Evolutionary conservation across 2,888 invertebrate species (phyloP).

Genomic region (Venustoraphidia nigricollis): DNA sequence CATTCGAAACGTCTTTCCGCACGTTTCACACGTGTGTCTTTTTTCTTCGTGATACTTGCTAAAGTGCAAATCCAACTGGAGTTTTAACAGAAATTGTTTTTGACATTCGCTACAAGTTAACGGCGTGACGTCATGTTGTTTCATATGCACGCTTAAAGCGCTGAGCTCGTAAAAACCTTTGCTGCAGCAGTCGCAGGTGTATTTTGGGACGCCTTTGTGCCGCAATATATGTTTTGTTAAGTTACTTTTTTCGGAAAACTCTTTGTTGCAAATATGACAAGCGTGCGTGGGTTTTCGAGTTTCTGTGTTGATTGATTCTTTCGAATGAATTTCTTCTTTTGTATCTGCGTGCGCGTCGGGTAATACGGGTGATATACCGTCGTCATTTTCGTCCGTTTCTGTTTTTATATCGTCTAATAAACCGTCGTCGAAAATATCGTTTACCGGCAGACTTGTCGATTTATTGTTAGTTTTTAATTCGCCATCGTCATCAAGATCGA

Average conservation of each 20-base stretch:
- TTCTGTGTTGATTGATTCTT: no score
- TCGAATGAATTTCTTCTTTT: no score
- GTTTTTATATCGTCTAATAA: no score
- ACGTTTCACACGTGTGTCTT: not conserved
- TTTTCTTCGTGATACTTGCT: not conserved
- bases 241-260: constrained; percentile 31
- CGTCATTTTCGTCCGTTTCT: no score
- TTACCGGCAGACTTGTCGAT: no score
- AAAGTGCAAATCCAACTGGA: not conserved
- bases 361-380: no score
- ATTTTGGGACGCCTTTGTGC: constrained; percentile 17
- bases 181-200: not conserved
- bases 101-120: not conserved
- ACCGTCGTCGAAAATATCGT: no score
- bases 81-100: not conserved
- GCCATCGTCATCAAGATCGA: no score
- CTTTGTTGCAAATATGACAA: constrained; percentile 29
- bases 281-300: constrained; percentile 17
- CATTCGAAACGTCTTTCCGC: not conserved
- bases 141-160: not conserved
- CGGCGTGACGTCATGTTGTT: not conserved
- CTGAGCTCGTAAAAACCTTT: constrained; percentile 1
- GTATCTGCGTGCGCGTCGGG: no score
- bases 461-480: no score
- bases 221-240: constrained; percentile 30